Conservation (phyloP, 1,140 invertebrate species). For the Schmidtea mediterranea region DNA sequence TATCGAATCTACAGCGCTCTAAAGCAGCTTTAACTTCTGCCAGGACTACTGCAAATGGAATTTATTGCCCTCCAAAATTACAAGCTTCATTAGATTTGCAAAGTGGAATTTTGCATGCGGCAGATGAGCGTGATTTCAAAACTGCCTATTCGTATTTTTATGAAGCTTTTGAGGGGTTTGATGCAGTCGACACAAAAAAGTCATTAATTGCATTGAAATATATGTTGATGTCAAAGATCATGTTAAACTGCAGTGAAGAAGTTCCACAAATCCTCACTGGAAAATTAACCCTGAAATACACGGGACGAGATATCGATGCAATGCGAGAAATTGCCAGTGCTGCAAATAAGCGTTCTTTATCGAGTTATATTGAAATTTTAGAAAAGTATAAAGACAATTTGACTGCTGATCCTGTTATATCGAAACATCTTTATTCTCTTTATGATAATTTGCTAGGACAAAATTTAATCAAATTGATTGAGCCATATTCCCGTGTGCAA, state of each 20-base stretch:
- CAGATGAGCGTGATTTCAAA: conserved; percentile 95
- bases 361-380: conserved; percentile 52
- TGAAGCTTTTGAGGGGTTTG: conserved; percentile 96
- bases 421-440: conserved; percentile 72
- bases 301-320: conserved; percentile 72
- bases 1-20: conserved; percentile 50
- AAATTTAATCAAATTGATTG: conserved; percentile 87
- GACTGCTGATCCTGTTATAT: conserved; percentile 77
- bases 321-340: conserved; percentile 87
- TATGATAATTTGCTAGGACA: conserved; percentile 94
- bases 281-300: conserved; percentile 82
- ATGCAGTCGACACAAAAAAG: conserved; percentile 62
- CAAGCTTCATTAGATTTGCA: conserved; percentile 84
- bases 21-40: conserved; percentile 83
- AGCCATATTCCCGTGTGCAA: conserved; percentile 87
- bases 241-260: conserved; percentile 65
- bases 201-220: conserved; percentile 81
- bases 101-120: conserved; percentile 88
- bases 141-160: conserved; percentile 99
- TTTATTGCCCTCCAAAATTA: conserved; percentile 91
- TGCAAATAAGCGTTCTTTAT: conserved; percentile 73
- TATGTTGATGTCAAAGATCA: conserved; percentile 94
- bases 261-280: conserved; percentile 76
- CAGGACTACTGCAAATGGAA: conserved; percentile 88
- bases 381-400: conserved; percentile 54